These are phyloP conservation scores for Leucoraja erinaceus DNA, from an alignment of 2,113 vertebrate species.

Conservation along the genomic window DNA sequence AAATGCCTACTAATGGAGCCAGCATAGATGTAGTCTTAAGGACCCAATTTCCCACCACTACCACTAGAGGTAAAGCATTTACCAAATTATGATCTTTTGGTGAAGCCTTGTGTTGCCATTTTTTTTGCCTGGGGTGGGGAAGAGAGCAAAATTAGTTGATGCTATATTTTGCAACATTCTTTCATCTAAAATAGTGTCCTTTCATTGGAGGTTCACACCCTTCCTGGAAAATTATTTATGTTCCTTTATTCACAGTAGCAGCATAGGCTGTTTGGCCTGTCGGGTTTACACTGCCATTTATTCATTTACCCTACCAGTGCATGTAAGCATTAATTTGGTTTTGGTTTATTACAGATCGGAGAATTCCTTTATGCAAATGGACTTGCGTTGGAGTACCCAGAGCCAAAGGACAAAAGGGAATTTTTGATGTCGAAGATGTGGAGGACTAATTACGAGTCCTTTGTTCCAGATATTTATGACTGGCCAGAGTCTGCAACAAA, in stretches of 20 bases:
- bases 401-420: conserved; percentile 74
- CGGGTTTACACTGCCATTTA: too few species aligned
- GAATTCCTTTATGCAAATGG: conserved; percentile 83
- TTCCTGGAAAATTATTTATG: background rate
- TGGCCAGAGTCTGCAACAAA: conserved; percentile 69
- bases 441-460: conserved; percentile 80
- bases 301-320: background rate
- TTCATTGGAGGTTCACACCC: background rate
- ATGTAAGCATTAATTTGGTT: conserved; percentile 23
- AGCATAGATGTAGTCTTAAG: too few species aligned
- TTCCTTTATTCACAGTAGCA: too few species aligned
- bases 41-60: too few species aligned
- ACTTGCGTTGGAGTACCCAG: conserved; percentile 93
- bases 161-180: background rate
- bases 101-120: too few species aligned
- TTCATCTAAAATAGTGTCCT: background rate
- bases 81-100: too few species aligned
- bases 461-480: conserved; percentile 83
- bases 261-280: too few species aligned
- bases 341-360: conserved; percentile 64
- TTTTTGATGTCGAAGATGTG: conserved; percentile 75
- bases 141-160: too few species aligned
- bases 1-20: too few species aligned
- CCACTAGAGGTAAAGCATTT: too few species aligned
- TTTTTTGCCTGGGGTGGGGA: too few species aligned